Base-by-base conservation (phyloP, 2,888 invertebrate species). In the Sphinx pinastri region DNA sequence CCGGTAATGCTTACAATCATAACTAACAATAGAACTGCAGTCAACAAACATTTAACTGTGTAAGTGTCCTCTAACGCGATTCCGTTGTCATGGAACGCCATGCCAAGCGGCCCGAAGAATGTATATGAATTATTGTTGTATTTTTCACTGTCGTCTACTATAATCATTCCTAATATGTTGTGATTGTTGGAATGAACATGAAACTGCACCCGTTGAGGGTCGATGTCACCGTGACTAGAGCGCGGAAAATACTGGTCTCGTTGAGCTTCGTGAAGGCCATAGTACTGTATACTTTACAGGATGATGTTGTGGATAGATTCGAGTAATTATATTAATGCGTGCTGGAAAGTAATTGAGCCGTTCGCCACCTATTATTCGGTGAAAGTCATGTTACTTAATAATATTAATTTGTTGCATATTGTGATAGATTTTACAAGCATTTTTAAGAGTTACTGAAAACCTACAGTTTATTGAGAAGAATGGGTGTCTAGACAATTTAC, bases 1-100 rank as follows among this genome's bases (percentile, higher is more conserved):
- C 97, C 97, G 1, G 97, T 84, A 0, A 97, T 88, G 19, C 97
- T 97, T 7, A 96, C 92, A 13, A 96, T 82, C 88, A 97, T 96
- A 55, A 96, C 96, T 1, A 95, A 71, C 1, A 91, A 89, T 84
- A 97, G 96, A 8, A 96, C 85, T 0, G 95, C 81, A 45, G 95
- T 91, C 19, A 92, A 70, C 12, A 84, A 71, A 8, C 88, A 80
- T 75, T 92, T 96, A 71, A 96, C 94, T 0, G 95, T 94, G 19
- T 95, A 85, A 0, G 95, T 94, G 68, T 95, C 91, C 55, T 95
- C 91, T 77, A 95, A 85, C 0, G 80, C 78, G 58, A 77, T 84
- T 31, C 83, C 86, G 6, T 87, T 84, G 38, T 90, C 87, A 69
- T 82, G 83, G 72, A 90, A 87, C 0, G 85, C 87, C 81, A 90